Conservation (phyloP, 2,113 vertebrate genomes). For the Gambusia affinis region DNA sequence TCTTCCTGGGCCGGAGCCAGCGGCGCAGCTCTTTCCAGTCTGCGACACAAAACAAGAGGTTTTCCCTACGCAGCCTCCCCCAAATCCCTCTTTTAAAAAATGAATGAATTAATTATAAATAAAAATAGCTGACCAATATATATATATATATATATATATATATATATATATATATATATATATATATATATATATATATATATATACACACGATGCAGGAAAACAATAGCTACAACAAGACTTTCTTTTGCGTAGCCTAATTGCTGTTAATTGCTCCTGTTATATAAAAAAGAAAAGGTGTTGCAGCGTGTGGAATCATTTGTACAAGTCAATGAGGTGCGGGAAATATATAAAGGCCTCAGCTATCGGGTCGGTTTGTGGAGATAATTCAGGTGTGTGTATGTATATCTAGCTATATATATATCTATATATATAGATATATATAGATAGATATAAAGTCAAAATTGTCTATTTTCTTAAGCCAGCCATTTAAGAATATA, state of each 20-base stretch:
- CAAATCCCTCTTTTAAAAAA: slow-evolving; percentile 35
- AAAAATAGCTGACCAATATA: slow-evolving; percentile 10
- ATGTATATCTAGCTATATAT: too few relatives aligned
- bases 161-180: too few relatives aligned
- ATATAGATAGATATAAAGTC: not conserved
- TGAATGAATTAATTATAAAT: slow-evolving; percentile 24
- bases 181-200: too few relatives aligned
- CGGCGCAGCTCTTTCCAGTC: slow-evolving; percentile 50
- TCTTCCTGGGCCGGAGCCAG: slow-evolving; percentile 58
- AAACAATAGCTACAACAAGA: slow-evolving; percentile 61
- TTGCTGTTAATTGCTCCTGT: slow-evolving; percentile 78
- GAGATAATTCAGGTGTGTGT: slow-evolving; percentile 30
- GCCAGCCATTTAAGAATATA: slow-evolving; percentile 37
- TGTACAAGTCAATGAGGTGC: slow-evolving; percentile 56
- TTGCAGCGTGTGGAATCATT: slow-evolving; percentile 71
- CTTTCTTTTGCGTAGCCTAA: slow-evolving; percentile 73
- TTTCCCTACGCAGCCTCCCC: slow-evolving; percentile 54
- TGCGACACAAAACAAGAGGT: slow-evolving; percentile 38
- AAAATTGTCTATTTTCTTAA: slow-evolving; percentile 1
- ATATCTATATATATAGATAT: too few relatives aligned
- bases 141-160: too few relatives aligned
- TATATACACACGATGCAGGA: slow-evolving; percentile 65
- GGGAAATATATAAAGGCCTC: slow-evolving; percentile 52
- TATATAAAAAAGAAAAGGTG: slow-evolving; percentile 58
- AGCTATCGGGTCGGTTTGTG: slow-evolving; percentile 20